Percentiles rank a stretch among this genome's conserved stretches.
phyloP scores from a whole-genome alignment of 2,888 invertebrate genomes.

The Danaus chrysippus region DNA sequence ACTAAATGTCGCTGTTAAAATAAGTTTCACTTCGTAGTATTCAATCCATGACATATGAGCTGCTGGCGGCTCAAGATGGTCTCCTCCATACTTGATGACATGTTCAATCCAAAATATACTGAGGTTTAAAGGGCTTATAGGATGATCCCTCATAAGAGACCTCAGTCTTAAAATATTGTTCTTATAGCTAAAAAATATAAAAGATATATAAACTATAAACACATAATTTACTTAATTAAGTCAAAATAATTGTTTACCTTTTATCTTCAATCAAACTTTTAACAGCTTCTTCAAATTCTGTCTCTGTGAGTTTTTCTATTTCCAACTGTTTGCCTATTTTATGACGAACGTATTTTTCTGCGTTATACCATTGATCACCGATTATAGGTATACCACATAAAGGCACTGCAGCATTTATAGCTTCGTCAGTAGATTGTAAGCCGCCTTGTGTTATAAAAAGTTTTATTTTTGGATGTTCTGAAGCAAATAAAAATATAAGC shows the following conservation, averaged over 20 bases:
- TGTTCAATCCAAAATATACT: conserved; percentile 75
- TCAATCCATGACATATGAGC: conserved; percentile 11
- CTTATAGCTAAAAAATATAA: conserved; percentile 30
- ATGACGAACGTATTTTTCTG: conserved; percentile 39
- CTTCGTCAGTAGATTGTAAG: conserved; percentile 59
- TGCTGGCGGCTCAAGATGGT: conserved; percentile 8
- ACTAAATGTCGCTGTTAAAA: conserved; percentile 15
- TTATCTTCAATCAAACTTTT: conserved; percentile 33
- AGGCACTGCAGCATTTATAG: conserved; percentile 53
- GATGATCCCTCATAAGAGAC: conserved; percentile 33
- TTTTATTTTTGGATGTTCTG: conserved; percentile 60
- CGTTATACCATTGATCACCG: conserved; percentile 58
- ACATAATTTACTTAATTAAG: background rate
- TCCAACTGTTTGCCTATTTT: conserved; percentile 46
- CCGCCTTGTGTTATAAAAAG: conserved; percentile 59
- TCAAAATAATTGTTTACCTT: conserved; percentile 30
- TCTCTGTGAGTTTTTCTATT: conserved; percentile 38
- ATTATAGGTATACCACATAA: conserved; percentile 56
- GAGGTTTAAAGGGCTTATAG: conserved; percentile 41
- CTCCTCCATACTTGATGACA: conserved; percentile 50
- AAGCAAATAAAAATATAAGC: conserved; percentile 2
- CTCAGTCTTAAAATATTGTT: conserved; percentile 32
- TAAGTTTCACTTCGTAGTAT: conserved; percentile 31
- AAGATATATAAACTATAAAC: background rate
- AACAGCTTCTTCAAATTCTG: conserved; percentile 37